These are phyloP conservation scores for Marmota flaviventris DNA, from an alignment of 2,113 vertebrate species.

Conservation along the genomic window DNA sequence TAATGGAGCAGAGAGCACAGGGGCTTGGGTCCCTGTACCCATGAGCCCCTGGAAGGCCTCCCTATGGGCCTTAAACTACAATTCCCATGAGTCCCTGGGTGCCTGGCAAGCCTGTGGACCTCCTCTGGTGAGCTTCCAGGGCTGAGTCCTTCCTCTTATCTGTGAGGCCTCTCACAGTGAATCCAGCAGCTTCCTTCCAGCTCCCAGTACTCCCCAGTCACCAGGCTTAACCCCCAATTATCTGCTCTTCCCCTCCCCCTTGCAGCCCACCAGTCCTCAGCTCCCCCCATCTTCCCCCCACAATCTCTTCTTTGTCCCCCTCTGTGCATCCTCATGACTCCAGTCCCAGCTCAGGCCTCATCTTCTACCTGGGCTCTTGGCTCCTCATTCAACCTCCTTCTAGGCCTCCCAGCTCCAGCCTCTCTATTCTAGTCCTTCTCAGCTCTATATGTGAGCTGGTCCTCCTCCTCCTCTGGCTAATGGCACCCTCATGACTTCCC, in stretches of 20 bases:
- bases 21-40: not conserved
- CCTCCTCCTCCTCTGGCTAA: not conserved
- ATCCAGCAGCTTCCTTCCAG: too few relatives aligned
- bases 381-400: not conserved
- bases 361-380: too few relatives aligned
- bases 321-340: not conserved
- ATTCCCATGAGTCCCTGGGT: not conserved
- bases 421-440: not conserved
- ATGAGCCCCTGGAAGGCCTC: not conserved
- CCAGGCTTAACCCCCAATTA: too few relatives aligned
- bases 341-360: too few relatives aligned
- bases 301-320: too few relatives aligned
- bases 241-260: too few relatives aligned
- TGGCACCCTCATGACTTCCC: too few relatives aligned
- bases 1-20: not conserved
- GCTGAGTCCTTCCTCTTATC: not conserved
- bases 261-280: too few relatives aligned
- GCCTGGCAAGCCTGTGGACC: not conserved
- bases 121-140: not conserved
- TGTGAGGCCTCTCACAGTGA: too few relatives aligned
- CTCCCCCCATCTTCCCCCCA: too few relatives aligned
- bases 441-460: not conserved
- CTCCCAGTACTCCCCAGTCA: too few relatives aligned
- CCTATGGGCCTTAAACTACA: not conserved
- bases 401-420: not conserved